Evolutionary conservation across 2,113 vertebrate species (phyloP).

Genomic region (Chamaetylas fuelleborni): DNA sequence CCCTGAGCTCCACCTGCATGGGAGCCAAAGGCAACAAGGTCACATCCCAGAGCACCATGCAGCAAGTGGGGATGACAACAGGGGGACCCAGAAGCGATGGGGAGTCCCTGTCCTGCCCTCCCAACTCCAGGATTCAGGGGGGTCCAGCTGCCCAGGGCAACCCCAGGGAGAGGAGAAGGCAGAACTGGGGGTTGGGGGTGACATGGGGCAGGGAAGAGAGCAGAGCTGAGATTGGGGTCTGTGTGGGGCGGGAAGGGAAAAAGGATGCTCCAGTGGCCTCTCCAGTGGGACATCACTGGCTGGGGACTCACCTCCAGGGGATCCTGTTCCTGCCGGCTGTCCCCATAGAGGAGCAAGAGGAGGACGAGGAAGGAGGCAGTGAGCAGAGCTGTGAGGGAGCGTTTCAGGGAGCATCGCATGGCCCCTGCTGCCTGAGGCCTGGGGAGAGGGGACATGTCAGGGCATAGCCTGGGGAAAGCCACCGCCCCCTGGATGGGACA

Average conservation of each 20-base stretch:
- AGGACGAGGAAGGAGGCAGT: neutral
- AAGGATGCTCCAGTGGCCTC: neutral
- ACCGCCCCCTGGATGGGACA: neutral
- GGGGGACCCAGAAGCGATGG: fast-evolving
- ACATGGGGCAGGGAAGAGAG: neutral
- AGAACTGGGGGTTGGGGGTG: neutral
- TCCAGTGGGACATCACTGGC: neutral
- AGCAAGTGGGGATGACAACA: neutral
- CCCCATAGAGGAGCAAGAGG: neutral
- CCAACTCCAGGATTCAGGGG: neutral
- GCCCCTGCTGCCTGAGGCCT: neutral
- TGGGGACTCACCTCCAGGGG: conserved; percentile 19
- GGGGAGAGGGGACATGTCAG: neutral
- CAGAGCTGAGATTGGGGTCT: neutral
- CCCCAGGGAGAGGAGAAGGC: neutral
- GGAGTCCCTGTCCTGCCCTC: neutral
- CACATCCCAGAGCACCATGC: neutral
- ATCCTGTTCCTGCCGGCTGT: neutral
- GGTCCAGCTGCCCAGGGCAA: neutral
- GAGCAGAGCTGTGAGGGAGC: neutral
- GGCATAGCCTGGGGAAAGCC: neutral
- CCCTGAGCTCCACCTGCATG: neutral
- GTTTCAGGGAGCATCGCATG: conserved; percentile 49
- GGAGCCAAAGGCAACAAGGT: neutral
- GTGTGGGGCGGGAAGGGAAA: neutral